Evolutionary conservation across 1,140 invertebrate genomes (phyloP).

Genomic region (Amyelois transitella): DNA sequence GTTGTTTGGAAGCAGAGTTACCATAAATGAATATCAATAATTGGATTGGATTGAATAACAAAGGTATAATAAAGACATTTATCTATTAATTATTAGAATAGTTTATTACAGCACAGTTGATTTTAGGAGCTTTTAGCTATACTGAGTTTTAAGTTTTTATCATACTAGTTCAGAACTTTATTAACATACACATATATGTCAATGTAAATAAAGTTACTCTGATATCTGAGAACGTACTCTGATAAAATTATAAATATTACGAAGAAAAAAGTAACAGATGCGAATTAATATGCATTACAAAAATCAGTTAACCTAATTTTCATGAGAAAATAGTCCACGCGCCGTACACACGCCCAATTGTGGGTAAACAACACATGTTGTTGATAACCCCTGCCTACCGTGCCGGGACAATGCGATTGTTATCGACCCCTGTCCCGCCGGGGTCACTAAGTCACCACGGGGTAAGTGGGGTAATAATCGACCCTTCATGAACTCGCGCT

Average conservation of each 20-base stretch:
- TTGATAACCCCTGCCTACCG: slow-evolving; percentile 32
- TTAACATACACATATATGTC: too few species aligned
- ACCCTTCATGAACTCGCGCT: slow-evolving; percentile 26
- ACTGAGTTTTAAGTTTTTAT: too few species aligned
- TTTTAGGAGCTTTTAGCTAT: too few species aligned
- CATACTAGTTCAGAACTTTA: too few species aligned
- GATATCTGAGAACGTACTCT: not conserved
- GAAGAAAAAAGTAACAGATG: not conserved
- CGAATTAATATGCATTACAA: not conserved
- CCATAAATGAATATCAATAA: too few species aligned
- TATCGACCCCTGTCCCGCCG: slow-evolving; percentile 25
- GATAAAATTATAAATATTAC: not conserved
- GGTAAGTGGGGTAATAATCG: slow-evolving; percentile 24
- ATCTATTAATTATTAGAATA: too few species aligned
- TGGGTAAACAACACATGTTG: slow-evolving; percentile 45
- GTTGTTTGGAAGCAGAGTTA: too few species aligned
- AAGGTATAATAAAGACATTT: too few species aligned
- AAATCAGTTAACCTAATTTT: slow-evolving; percentile 1
- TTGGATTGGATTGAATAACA: too few species aligned
- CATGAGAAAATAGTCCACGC: slow-evolving; percentile 39
- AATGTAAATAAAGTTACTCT: too few species aligned
- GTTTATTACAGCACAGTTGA: too few species aligned
- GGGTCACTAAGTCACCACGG: slow-evolving; percentile 55
- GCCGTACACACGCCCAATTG: slow-evolving; percentile 34
- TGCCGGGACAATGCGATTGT: slow-evolving; percentile 46